Base-by-base conservation (phyloP, 2,113 vertebrate genomes). In the Aegotheles bennettii region DNA sequence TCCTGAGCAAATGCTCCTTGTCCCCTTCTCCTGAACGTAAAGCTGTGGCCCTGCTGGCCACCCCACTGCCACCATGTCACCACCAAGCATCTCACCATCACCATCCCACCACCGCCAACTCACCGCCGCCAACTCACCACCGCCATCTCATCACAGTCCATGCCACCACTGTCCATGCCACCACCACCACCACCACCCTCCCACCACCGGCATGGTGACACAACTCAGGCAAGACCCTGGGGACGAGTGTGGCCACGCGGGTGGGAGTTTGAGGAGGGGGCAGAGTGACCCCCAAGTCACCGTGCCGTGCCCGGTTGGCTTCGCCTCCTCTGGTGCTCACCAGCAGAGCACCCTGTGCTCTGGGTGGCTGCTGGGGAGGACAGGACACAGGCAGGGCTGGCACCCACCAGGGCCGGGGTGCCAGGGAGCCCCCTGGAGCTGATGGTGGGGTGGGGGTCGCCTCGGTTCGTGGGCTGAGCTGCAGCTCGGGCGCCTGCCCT, bases 231-330 rank as follows among this genome's bases (percentile, higher is more conserved):
- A 8, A 16, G 43, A 74, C 40, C 4, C 54, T 3, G 4, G 67
- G 21, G 16, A 9, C 4, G 14, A n/a, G 40, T 4, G 7, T 8
- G 26, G 20, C 42, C 35, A 5, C 6, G 13, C 0, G 45, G 59
- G 16, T 3, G 14, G 15, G 19, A 73, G 53, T 67, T 25, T 1
- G 3, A 24, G 35, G 11, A 11, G 17, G 36, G 19, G 28, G 38
- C 38, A 4, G 25, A 28, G 18, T 0, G 19, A 80, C 63, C 89
- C 79, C 73, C 4, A 20, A 31, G 7, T 42, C 17, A 7, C 4
- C 48, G 29, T 45, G 43, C 43, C 1, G 9, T 2, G 24, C 8
- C 69, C 1, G 31, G 8, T 11, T n/a, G 78, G 54, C 31, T 61
- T 45, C 4, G 21, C 76, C 36, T 51, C 82, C 65, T 57, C 0